These are phyloP conservation scores for Urophycis tenuis DNA, from an alignment of 2,797 vertebrate genomes.

Conservation along the genomic window DNA sequence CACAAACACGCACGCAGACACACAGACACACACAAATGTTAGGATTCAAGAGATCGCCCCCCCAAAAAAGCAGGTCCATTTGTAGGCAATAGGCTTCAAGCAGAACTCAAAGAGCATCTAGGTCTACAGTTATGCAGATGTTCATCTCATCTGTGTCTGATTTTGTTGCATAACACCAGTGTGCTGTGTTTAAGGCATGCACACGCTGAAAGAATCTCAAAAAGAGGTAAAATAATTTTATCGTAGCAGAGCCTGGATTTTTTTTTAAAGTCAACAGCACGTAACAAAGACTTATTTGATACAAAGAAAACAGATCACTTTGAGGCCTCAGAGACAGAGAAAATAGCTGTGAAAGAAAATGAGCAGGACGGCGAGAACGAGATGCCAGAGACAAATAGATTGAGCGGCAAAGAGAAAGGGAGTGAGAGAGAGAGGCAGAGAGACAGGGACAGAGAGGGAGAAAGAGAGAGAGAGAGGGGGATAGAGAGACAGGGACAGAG, in stretches of 20 bases:
- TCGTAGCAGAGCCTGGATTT: background rate
- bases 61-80: no score
- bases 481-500: slow-evolving; percentile 3
- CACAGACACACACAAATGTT: background rate
- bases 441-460: background rate
- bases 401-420: background rate
- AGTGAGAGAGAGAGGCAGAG: background rate
- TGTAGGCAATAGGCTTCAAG: no score
- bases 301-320: slow-evolving; percentile 16
- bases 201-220: background rate
- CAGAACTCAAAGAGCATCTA: no score
- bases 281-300: slow-evolving; percentile 4
- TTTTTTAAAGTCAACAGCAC: background rate
- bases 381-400: background rate
- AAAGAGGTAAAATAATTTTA: background rate
- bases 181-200: background rate
- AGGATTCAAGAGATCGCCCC: no score
- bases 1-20: background rate
- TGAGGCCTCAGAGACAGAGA: background rate
- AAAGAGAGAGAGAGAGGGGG: background rate
- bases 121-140: background rate
- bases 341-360: background rate
- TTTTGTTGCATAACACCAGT: background rate
- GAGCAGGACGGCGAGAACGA: no score
- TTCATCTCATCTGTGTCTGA: background rate